Percentiles rank a stretch among this genome's conserved stretches.
phyloP scores from a whole-genome alignment of 2,888 invertebrate genomes.

The Drosophila ezoana region DNA sequence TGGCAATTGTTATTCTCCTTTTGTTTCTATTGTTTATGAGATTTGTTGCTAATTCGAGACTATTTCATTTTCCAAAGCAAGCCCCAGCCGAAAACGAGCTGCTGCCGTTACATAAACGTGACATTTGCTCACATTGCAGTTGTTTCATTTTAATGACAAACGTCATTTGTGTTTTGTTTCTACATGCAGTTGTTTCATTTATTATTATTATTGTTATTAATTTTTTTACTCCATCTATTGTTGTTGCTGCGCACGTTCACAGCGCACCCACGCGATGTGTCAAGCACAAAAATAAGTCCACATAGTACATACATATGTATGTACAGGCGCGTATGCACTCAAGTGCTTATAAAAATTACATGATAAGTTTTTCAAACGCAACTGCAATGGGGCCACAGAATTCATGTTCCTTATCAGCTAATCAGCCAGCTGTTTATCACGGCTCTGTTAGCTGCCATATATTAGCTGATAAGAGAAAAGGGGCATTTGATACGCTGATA shows the following conservation, averaged over 20 bases:
- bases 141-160: constrained; percentile 30
- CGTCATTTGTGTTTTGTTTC: constrained; percentile 4
- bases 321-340: neutral
- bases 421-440: constrained; percentile 33
- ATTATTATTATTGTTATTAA: constrained; percentile 24
- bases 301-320: neutral
- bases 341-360: neutral
- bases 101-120: constrained; percentile 64
- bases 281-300: constrained; percentile 7
- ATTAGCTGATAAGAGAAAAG: constrained; percentile 28
- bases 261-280: constrained; percentile 45
- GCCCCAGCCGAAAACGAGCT: constrained; percentile 23
- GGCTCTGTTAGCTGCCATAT: neutral
- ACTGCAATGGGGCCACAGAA: constrained; percentile 17
- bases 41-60: constrained; percentile 43
- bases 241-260: constrained; percentile 39
- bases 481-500: constrained; percentile 2
- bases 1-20: constrained; percentile 35
- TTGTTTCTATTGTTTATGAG: constrained; percentile 32
- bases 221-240: constrained; percentile 15
- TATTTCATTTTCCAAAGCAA: constrained; percentile 30
- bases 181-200: constrained; percentile 19
- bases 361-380: constrained; percentile 5
- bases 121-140: constrained; percentile 59
- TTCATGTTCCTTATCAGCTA: constrained; percentile 28